A percentile compares a stretch with the other conserved stretches of the same genome.
phyloP scores from a whole-genome alignment of 2,888 invertebrate species.

The Epistrophe eligans region DNA sequence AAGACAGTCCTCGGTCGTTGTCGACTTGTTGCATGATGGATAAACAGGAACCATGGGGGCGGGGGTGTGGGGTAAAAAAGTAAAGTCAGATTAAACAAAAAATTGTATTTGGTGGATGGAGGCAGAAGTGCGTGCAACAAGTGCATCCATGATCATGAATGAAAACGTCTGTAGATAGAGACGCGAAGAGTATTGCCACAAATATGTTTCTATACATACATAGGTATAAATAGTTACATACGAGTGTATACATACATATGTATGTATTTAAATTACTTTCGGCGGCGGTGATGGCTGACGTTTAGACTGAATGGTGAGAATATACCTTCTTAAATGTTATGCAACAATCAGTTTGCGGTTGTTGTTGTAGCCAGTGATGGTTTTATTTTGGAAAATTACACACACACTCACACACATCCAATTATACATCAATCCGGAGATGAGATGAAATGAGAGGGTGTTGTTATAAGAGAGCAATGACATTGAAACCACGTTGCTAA shows the following conservation, averaged over 20 bases:
- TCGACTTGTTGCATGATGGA: constrained; percentile 22
- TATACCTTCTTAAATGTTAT: constrained; percentile 49
- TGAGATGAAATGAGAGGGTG: constrained; percentile 28
- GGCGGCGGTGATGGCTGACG: constrained; percentile 49
- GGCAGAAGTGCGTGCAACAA: constrained; percentile 69
- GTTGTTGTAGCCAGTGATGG: constrained; percentile 51
- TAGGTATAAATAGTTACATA: not conserved
- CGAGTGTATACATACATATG: too few species aligned
- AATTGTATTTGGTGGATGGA: constrained; percentile 48
- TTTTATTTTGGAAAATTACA: constrained; percentile 41
- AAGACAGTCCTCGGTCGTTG: constrained; percentile 52
- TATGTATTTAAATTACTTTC: constrained; percentile 71
- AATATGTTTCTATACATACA: not conserved
- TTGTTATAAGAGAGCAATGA: constrained; percentile 58
- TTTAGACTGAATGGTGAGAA: constrained; percentile 50
- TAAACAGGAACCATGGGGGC: not conserved
- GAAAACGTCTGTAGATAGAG: constrained; percentile 53
- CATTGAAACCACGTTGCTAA: constrained; percentile 56
- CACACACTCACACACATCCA: not conserved
- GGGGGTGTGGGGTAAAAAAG: not conserved
- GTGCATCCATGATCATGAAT: constrained; percentile 71
- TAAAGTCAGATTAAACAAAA: constrained; percentile 11
- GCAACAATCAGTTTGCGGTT: constrained; percentile 70
- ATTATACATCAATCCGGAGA: not conserved
- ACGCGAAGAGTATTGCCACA: not conserved